These are phyloP conservation scores for Ditylenchus dipsaci DNA, from an alignment of 1,140 invertebrate genomes.

Conservation along the genomic window DNA sequence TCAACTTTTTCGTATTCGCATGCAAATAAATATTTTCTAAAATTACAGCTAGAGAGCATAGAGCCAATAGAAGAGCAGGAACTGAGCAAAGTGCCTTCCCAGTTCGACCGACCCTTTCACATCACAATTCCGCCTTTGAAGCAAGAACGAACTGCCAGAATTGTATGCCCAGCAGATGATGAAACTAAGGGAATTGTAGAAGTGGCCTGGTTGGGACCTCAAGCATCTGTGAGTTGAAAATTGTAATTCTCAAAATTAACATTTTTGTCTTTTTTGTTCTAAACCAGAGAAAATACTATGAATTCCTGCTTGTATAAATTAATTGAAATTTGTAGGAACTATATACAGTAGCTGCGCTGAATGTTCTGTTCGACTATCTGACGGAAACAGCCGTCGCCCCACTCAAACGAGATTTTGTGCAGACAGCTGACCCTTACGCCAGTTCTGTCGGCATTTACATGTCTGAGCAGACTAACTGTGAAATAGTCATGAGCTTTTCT, in stretches of 20 bases:
- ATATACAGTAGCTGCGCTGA: slow-evolving; percentile 13
- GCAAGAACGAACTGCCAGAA: slow-evolving; percentile 56
- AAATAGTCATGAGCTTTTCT: slow-evolving; percentile 71
- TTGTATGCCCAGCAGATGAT: slow-evolving; percentile 76
- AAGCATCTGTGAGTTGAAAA: slow-evolving; percentile 51
- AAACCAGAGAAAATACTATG: too few relatives aligned
- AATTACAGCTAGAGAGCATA: slow-evolving; percentile 35
- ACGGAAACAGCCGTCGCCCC: slow-evolving; percentile 77
- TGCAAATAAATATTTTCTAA: slow-evolving; percentile 2
- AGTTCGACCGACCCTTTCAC: slow-evolving; percentile 54
- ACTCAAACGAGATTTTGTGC: slow-evolving; percentile 76
- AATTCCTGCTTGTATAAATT: too few relatives aligned
- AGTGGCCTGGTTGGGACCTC: slow-evolving; percentile 77
- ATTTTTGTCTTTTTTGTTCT: slow-evolving; percentile 60
- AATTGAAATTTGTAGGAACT: slow-evolving; percentile 61
- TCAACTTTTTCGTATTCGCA: not conserved
- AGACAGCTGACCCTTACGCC: slow-evolving; percentile 74
- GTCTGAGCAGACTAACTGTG: slow-evolving; percentile 47
- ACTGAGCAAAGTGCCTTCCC: slow-evolving; percentile 66
- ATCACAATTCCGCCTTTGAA: slow-evolving; percentile 67
- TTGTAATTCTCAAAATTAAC: not conserved
- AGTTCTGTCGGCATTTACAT: slow-evolving; percentile 66
- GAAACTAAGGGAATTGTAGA: slow-evolving; percentile 77
- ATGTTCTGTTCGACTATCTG: slow-evolving; percentile 63
- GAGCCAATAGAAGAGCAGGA: slow-evolving; percentile 63